Evolutionary conservation across 2,888 invertebrate species (phyloP).

Genomic region (Cryptocephalus moraei): DNA sequence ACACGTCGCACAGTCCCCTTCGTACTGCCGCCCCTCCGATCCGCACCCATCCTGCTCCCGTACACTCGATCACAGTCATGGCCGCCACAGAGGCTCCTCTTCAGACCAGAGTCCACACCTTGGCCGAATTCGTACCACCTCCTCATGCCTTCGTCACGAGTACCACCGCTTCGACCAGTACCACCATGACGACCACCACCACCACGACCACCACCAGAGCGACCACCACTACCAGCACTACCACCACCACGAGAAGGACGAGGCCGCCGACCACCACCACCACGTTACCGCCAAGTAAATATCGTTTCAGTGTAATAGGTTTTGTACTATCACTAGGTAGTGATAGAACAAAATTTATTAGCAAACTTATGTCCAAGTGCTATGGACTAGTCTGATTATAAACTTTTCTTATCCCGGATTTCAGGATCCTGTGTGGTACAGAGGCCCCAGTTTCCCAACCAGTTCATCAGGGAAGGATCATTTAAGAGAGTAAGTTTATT

Average conservation of each 20-base stretch:
- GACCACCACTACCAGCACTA: slow-evolving; percentile 44
- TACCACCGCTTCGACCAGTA: slow-evolving; percentile 34
- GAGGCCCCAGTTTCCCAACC: slow-evolving; percentile 71
- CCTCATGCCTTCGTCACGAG: slow-evolving; percentile 36
- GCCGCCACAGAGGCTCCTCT: slow-evolving; percentile 31
- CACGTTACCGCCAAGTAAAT: slow-evolving; percentile 20
- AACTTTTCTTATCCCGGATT: slow-evolving; percentile 21
- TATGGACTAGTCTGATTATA: slow-evolving; percentile 6
- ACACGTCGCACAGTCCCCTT: slow-evolving; percentile 39
- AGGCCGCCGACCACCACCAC: slow-evolving; percentile 16
- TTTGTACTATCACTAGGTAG: no score
- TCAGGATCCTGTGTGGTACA: slow-evolving; percentile 74
- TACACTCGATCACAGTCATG: slow-evolving; percentile 27
- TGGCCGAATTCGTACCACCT: slow-evolving; percentile 40
- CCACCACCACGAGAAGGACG: slow-evolving; percentile 11
- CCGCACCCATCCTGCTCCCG: slow-evolving; percentile 19
- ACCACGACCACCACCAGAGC: slow-evolving; percentile 35
- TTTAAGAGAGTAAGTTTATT: slow-evolving; percentile 64
- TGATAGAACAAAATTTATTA: no score
- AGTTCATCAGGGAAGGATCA: slow-evolving; percentile 76
- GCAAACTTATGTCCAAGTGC: neutral
- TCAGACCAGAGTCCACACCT: slow-evolving; percentile 36
- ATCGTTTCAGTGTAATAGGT: no score
- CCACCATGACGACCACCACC: slow-evolving; percentile 34
- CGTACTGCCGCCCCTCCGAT: slow-evolving; percentile 24